Conservation (phyloP, 2,888 invertebrate genomes). For the Ypsolopha sequella region DNA sequence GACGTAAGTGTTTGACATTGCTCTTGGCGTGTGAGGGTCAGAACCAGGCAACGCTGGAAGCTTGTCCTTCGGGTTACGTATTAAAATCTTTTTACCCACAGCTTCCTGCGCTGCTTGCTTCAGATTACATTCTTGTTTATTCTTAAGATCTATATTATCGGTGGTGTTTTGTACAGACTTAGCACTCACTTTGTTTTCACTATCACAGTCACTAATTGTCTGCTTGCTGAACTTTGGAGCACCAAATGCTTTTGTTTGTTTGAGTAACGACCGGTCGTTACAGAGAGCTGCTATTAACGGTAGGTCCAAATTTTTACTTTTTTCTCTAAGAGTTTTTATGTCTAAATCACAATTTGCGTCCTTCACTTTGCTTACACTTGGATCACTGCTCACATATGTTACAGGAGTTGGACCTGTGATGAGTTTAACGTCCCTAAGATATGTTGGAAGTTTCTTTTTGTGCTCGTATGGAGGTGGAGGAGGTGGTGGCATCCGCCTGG, state of each 20-base stretch:
- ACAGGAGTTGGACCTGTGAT: slow-evolving; percentile 19
- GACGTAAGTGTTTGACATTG: slow-evolving; percentile 80
- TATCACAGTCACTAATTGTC: slow-evolving; percentile 54
- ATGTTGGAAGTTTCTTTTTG: slow-evolving; percentile 68
- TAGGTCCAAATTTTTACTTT: slow-evolving; percentile 90
- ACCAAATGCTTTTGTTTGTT: slow-evolving; percentile 89
- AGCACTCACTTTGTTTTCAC: slow-evolving; percentile 34
- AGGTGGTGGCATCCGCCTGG: slow-evolving; percentile 67
- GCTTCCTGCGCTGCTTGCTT: slow-evolving; percentile 78
- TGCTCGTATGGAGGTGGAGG: slow-evolving; percentile 66
- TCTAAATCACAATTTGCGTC: slow-evolving; percentile 72
- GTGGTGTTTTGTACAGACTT: slow-evolving; percentile 56
- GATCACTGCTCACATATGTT: slow-evolving; percentile 32
- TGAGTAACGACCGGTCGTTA: slow-evolving; percentile 90
- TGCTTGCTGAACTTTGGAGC: slow-evolving; percentile 74
- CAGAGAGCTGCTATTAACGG: slow-evolving; percentile 94
- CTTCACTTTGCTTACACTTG: slow-evolving; percentile 41
- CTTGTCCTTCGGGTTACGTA: slow-evolving; percentile 83
- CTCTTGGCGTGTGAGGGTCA: slow-evolving; percentile 66
- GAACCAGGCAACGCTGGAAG: slow-evolving; percentile 75
- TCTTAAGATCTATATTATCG: slow-evolving; percentile 56
- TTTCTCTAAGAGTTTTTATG: slow-evolving; percentile 86
- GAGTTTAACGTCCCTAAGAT: slow-evolving; percentile 42
- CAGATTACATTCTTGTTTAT: slow-evolving; percentile 60
- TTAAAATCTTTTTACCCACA: slow-evolving; percentile 46